Percentiles rank a stretch among this genome's conserved stretches.
phyloP scores from a whole-genome alignment of 2,888 invertebrate genomes.

The Agrotis puta region DNA sequence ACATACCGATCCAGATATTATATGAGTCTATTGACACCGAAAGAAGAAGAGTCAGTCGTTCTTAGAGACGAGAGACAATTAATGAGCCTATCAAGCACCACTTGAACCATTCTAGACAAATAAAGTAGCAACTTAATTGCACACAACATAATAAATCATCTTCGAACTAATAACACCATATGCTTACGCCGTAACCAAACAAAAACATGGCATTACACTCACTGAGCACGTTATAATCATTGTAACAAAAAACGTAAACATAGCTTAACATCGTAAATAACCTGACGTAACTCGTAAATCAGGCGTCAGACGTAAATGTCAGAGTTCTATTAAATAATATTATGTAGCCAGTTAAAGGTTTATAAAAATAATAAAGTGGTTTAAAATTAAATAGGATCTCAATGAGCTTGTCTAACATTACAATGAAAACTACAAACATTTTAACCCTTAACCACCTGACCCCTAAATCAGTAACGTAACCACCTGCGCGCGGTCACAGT shows the following conservation, averaged over 20 bases:
- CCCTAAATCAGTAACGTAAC: too few species aligned
- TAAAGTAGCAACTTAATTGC: constrained; percentile 1
- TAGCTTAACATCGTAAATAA: constrained; percentile 36
- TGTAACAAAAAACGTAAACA: constrained; percentile 55
- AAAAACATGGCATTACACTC: constrained; percentile 19
- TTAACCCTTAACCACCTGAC: too few species aligned
- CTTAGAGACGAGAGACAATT: too few species aligned
- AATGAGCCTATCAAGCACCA: background rate
- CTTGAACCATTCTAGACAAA: background rate
- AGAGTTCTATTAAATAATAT: constrained; percentile 42
- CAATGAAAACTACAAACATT: constrained; percentile 32
- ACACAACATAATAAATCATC: constrained; percentile 8
- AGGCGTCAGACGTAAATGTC: constrained; percentile 40
- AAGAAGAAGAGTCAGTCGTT: too few species aligned
- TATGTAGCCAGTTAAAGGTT: constrained; percentile 34
- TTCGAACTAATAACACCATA: background rate
- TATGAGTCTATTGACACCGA: too few species aligned
- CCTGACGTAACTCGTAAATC: constrained; percentile 49
- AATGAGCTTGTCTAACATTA: constrained; percentile 39
- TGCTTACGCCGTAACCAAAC: constrained; percentile 18
- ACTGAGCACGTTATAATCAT: constrained; percentile 39
- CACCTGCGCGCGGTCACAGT: too few species aligned
- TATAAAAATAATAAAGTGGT: constrained; percentile 25
- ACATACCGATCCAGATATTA: too few species aligned
- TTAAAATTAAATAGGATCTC: constrained; percentile 45